Evolutionary conservation across 2,797 vertebrate genomes (phyloP).

Genomic region (Gadopsis marmoratus): DNA sequence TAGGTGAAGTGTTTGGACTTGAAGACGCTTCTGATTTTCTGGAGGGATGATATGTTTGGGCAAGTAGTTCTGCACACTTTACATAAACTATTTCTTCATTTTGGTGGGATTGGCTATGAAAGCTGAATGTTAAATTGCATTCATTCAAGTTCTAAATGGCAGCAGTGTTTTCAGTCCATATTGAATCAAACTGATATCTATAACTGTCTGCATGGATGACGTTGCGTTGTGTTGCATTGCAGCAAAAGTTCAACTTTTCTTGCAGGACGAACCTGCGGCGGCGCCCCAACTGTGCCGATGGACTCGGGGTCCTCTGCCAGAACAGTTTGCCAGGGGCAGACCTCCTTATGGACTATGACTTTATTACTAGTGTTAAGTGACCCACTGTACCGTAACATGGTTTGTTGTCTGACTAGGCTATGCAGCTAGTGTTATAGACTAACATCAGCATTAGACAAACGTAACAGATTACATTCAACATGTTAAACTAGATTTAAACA

Average conservation of each 20-base stretch:
- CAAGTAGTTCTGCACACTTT: not conserved
- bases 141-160: not conserved
- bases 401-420: no score
- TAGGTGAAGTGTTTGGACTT: constrained; percentile 40
- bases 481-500: no score
- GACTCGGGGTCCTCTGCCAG: no score
- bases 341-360: no score
- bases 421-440: no score
- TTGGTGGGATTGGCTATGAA: not conserved
- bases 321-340: no score
- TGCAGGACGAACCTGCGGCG: accelerated
- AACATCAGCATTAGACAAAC: no score
- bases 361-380: no score
- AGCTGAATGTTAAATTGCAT: not conserved
- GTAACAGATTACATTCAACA: no score
- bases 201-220: not conserved
- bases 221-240: no score
- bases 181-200: not conserved
- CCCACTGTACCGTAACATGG: no score
- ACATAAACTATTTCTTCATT: not conserved
- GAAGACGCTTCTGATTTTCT: constrained; percentile 35
- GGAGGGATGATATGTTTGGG: not conserved
- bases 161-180: not conserved
- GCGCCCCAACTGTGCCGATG: not conserved
- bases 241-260: not conserved